Evolutionary conservation across 1,140 invertebrate genomes (phyloP).

Genomic region (Sarcophaga peregrina): DNA sequence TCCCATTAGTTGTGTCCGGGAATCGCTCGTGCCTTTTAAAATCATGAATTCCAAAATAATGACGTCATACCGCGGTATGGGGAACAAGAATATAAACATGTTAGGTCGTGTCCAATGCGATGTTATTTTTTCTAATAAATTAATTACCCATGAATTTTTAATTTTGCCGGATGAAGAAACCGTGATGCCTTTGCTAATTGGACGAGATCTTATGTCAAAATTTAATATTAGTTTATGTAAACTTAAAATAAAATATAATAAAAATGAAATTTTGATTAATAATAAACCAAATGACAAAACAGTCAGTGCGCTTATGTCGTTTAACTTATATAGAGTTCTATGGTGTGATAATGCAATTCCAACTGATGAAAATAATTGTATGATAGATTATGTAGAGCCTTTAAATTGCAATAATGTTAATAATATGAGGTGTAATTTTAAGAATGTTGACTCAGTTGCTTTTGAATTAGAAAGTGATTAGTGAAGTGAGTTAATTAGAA

Average conservation of each 20-base stretch:
- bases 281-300: not conserved
- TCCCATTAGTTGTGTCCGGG: not conserved
- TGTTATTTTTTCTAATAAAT: too few relatives aligned
- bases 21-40: not conserved
- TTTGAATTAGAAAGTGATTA: not conserved
- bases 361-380: not conserved
- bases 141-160: too few relatives aligned
- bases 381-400: too few relatives aligned
- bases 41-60: too few relatives aligned
- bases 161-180: conserved; percentile 1
- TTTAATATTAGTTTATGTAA: conserved; percentile 30
- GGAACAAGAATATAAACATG: too few relatives aligned
- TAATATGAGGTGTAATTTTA: too few relatives aligned
- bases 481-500: not conserved
- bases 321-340: not conserved
- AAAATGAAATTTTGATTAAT: not conserved
- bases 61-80: too few relatives aligned
- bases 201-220: conserved; percentile 7
- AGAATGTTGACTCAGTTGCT: not conserved
- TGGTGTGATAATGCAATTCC: not conserved
- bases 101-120: too few relatives aligned
- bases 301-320: not conserved
- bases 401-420: too few relatives aligned
- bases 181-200: not conserved
- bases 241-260: conserved; percentile 8